Evolutionary conservation across 2,113 vertebrate genomes (phyloP).

Genomic region (Bothrops jararaca): DNA sequence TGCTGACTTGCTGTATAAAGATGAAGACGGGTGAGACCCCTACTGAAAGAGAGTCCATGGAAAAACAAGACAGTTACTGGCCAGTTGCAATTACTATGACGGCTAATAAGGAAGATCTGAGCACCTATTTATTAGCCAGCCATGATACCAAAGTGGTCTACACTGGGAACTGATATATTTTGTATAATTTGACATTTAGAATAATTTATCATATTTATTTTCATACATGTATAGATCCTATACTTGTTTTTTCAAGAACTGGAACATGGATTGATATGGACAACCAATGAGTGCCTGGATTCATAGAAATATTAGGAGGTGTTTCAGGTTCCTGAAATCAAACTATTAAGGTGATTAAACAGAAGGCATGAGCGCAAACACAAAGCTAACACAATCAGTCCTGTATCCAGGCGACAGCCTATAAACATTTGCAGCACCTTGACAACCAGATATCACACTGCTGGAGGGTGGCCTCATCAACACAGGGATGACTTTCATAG

Average conservation of each 20-base stretch:
- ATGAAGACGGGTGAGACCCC: background rate
- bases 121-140: background rate
- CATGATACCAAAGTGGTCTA: background rate
- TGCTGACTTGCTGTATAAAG: background rate
- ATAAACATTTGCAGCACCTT: background rate
- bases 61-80: background rate
- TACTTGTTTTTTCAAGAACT: background rate
- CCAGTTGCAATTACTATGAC: background rate
- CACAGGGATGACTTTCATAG: background rate
- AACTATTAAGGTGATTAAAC: background rate
- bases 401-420: background rate
- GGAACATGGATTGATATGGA: background rate
- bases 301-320: background rate
- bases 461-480: accelerated
- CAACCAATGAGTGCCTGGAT: background rate
- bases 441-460: background rate
- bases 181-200: too few species aligned
- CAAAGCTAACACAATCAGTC: background rate
- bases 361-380: background rate
- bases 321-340: background rate
- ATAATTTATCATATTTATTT: background rate
- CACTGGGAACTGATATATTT: background rate
- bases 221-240: background rate
- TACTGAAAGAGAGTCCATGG: background rate
- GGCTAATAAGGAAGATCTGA: background rate